A percentile compares a stretch with the other conserved stretches of the same genome.
phyloP scores from a whole-genome alignment of 2,888 invertebrate species.

The Erebia aethiops region DNA sequence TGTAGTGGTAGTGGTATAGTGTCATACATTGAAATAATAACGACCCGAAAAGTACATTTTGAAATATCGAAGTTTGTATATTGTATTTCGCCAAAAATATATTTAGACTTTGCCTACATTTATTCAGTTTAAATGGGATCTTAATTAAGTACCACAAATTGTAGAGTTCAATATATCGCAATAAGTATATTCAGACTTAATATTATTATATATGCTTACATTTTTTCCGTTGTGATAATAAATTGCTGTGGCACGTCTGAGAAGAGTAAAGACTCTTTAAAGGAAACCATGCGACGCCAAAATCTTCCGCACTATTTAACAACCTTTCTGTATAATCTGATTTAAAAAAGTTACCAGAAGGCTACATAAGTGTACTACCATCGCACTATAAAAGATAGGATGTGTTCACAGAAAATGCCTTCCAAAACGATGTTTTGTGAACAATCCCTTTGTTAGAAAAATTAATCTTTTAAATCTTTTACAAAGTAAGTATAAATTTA shows the following conservation, averaged over 20 bases:
- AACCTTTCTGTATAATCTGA: conserved; percentile 27
- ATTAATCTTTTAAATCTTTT: background rate
- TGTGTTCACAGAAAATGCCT: conserved; percentile 22
- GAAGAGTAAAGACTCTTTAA: conserved; percentile 46
- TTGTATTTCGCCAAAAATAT: too few species aligned
- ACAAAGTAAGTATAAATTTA: conserved; percentile 10
- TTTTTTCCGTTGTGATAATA: too few species aligned
- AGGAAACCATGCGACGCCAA: conserved; percentile 56
- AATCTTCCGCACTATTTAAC: conserved; percentile 60
- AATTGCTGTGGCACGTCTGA: conserved; percentile 36
- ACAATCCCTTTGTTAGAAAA: conserved; percentile 32
- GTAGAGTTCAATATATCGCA: background rate
- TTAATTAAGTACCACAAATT: background rate
- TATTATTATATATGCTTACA: too few species aligned
- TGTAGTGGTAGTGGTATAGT: too few species aligned
- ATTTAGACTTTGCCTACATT: too few species aligned
- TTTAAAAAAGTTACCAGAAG: conserved; percentile 26
- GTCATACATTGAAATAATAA: too few species aligned
- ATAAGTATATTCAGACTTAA: too few species aligned
- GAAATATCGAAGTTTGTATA: too few species aligned
- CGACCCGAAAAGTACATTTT: too few species aligned
- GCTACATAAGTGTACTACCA: conserved; percentile 26
- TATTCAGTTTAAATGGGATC: background rate
- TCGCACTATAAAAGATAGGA: conserved; percentile 22
- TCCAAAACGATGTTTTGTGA: conserved; percentile 34